Evolutionary conservation across 2,888 invertebrate species (phyloP).

Genomic region (Ormyrus pomaceus): DNA sequence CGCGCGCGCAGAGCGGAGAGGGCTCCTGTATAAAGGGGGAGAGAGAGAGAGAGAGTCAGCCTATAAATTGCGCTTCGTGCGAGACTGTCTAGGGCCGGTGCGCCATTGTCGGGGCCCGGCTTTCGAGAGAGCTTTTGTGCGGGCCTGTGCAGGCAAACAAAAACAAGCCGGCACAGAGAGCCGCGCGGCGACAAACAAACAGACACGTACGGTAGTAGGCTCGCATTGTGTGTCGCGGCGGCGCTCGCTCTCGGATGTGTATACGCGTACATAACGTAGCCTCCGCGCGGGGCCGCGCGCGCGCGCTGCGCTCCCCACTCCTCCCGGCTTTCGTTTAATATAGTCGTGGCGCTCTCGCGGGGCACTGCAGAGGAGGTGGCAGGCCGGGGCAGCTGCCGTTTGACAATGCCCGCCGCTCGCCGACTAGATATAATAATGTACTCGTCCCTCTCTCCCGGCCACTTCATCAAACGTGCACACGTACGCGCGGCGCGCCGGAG

Average conservation of each 20-base stretch:
- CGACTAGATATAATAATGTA: slow-evolving; percentile 69
- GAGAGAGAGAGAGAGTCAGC: too few relatives aligned
- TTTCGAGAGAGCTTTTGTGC: too few relatives aligned
- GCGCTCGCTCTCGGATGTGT: too few relatives aligned
- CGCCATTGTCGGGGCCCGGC: neutral
- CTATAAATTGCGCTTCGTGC: too few relatives aligned
- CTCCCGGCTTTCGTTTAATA: too few relatives aligned
- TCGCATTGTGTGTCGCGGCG: too few relatives aligned
- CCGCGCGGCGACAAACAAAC: too few relatives aligned
- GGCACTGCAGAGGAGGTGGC: slow-evolving; percentile 1
- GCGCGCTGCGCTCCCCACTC: slow-evolving; percentile 1
- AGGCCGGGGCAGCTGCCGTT: slow-evolving; percentile 67
- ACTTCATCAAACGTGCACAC: slow-evolving; percentile 69
- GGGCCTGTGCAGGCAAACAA: too few relatives aligned
- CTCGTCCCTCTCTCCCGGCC: slow-evolving; percentile 61
- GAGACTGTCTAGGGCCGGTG: neutral
- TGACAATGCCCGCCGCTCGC: slow-evolving; percentile 66
- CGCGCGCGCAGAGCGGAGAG: neutral
- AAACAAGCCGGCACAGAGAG: too few relatives aligned
- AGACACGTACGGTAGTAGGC: too few relatives aligned
- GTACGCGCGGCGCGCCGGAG: slow-evolving; percentile 53
- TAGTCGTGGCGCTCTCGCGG: neutral
- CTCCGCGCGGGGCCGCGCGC: neutral
- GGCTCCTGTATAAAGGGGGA: too few relatives aligned
- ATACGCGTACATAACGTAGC: too few relatives aligned